Base-by-base conservation (phyloP, 2,113 vertebrate species). In the Corydoras sp. region DNA sequence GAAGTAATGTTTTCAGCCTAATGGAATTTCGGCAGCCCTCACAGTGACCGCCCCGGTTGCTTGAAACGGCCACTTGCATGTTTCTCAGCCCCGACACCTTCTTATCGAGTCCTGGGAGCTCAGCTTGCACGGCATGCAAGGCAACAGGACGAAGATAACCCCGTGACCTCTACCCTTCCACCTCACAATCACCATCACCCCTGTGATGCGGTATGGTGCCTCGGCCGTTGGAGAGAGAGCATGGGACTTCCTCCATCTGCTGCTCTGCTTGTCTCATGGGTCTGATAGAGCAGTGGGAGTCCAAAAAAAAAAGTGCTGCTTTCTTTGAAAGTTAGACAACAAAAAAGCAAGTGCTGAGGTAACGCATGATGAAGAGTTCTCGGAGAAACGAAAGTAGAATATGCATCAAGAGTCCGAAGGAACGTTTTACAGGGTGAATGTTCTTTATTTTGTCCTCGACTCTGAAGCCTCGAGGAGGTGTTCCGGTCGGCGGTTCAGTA, bases 81-180 rank as follows among this genome's bases (percentile, higher is more conserved):
- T 90, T 93, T 90, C 88, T 89, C 86, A 86, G 80, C 84, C 81
- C 86, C 2, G 4, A 93, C 93, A 92, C 92, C 93, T 94, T 78
- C 84, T 92, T 94, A 96, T 96, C 93, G 80, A 78, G 49, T 43
- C 73, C 79, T 71, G 81, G 80, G 82, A 87, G 84, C 81, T 67
- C 74, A 9, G 76, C 80, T 74, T 80, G 76, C 79, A 75, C 73
- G 86, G 81, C 90, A 92, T 89, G 89, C 89, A 84, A 79, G 69
- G 69, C 66, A 58, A 62, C 53, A 72, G 69, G 53, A 55, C 43
- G 18, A 35, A 54, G 61, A 61, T 62, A 73, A 62, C 30, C 61
- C 69, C 49, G 29, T 35, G 60, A 55, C 53, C 63, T 55, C 62
- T 32, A 53, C 15, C 24, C 68, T 50, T 62, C 51, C 53, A 64